Conservation (phyloP, 2,797 vertebrate genomes). For the Chaenodraco wilsoni region DNA sequence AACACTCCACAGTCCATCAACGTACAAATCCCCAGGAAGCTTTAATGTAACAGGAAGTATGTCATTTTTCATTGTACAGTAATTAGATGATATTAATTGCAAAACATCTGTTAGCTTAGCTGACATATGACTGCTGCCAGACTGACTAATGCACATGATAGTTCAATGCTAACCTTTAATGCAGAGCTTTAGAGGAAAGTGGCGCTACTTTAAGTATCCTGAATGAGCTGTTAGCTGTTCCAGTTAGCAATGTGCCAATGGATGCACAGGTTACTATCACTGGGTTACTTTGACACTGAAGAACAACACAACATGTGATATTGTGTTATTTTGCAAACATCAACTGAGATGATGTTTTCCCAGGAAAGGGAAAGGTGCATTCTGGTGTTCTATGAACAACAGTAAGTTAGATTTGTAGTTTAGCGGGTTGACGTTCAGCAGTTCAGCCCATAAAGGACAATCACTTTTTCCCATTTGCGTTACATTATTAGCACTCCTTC, state of each 20-base stretch:
- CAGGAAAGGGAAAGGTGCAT: background rate
- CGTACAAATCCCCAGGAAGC: constrained; percentile 58
- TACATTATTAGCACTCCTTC: background rate
- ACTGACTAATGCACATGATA: constrained; percentile 54
- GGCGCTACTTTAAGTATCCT: too few species aligned
- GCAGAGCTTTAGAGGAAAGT: background rate
- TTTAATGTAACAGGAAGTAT: constrained; percentile 68
- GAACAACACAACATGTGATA: too few species aligned
- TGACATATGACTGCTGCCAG: constrained; percentile 62
- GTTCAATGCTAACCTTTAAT: constrained; percentile 30
- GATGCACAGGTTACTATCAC: too few species aligned
- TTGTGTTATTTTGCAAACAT: too few species aligned
- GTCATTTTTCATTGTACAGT: constrained; percentile 78
- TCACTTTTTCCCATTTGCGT: background rate
- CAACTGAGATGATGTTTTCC: too few species aligned
- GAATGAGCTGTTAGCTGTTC: too few species aligned
- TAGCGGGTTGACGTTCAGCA: background rate
- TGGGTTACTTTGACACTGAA: too few species aligned
- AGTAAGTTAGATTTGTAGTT: constrained; percentile 7
- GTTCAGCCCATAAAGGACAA: background rate
- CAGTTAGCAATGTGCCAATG: too few species aligned
- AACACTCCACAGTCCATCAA: constrained; percentile 77
- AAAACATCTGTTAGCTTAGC: constrained; percentile 71
- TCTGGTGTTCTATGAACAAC: background rate
- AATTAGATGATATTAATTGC: constrained; percentile 80